These are phyloP conservation scores for Clarias laeviceps DNA, from an alignment of 2,797 vertebrate species.

Conservation along the genomic window DNA sequence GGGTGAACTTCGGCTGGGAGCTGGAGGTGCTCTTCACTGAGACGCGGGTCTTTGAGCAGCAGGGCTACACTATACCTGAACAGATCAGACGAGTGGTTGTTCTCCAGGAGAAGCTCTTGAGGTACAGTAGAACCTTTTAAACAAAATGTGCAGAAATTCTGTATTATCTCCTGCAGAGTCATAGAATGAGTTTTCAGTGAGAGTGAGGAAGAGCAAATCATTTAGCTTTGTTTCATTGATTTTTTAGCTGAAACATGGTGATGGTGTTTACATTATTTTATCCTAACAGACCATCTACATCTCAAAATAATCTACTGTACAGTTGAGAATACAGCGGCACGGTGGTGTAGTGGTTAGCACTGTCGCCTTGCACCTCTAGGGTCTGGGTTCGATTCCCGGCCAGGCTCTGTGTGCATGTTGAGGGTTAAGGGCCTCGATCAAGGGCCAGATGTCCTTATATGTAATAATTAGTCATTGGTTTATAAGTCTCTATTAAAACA, in stretches of 20 bases:
- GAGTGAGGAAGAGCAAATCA: not conserved
- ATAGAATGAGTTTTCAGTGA: not conserved
- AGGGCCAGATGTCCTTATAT: not conserved
- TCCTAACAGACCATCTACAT: not conserved
- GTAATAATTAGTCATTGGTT: not conserved
- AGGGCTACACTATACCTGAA: conserved; percentile 79
- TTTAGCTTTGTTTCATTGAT: not conserved
- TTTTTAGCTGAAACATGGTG: not conserved
- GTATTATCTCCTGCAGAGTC: too few species aligned
- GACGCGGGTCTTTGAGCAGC: conserved; percentile 79
- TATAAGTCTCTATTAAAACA: not conserved
- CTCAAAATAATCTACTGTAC: not conserved
- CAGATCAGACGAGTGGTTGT: conserved; percentile 78
- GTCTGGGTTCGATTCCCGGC: too few species aligned
- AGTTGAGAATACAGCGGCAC: too few species aligned
- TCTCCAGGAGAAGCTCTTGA: conserved; percentile 81
- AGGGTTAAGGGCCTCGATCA: too few species aligned
- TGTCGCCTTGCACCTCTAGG: too few species aligned
- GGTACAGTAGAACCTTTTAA: conserved; percentile 65
- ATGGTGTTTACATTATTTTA: not conserved
- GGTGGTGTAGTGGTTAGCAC: too few species aligned
- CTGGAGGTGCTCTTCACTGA: conserved; percentile 85
- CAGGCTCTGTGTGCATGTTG: too few species aligned
- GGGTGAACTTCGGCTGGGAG: conserved; percentile 82
- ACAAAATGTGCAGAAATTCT: too few species aligned